phyloP scores from a whole-genome alignment of 2,888 invertebrate species.

The Mesopsocus fuscifrons region DNA sequence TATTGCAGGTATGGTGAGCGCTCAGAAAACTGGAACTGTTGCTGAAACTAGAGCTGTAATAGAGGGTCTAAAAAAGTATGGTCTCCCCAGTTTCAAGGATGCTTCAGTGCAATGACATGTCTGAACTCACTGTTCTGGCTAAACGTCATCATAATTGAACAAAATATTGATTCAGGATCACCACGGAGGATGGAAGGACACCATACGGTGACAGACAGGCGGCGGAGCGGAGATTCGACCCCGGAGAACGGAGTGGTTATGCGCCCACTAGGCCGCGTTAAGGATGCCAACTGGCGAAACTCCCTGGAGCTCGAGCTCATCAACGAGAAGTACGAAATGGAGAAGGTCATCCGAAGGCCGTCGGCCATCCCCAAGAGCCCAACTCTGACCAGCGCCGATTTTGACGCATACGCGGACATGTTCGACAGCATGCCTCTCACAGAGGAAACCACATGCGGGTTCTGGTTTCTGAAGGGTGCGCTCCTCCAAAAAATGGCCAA shows the following conservation, averaged over 20 bases:
- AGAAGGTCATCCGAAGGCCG: conserved; percentile 4
- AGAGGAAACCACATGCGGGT: conserved; percentile 43
- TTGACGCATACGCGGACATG: conserved; percentile 24
- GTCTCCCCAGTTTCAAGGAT: no score
- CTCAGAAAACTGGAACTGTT: no score
- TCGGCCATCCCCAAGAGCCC: conserved; percentile 2
- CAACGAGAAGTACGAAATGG: conserved; percentile 8
- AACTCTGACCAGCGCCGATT: conserved; percentile 8
- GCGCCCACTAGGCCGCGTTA: not conserved
- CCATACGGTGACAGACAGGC: no score
- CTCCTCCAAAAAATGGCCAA: conserved; percentile 38
- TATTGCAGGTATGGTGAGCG: no score
- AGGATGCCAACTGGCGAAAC: not conserved
- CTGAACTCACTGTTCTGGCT: no score
- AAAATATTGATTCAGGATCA: no score
- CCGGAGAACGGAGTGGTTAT: not conserved
- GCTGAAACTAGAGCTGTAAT: no score
- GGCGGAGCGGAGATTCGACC: no score
- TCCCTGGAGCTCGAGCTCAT: conserved; percentile 3
- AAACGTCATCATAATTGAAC: no score
- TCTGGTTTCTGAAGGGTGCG: conserved; percentile 36
- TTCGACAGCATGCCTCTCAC: conserved; percentile 31
- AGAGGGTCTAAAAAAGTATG: no score
- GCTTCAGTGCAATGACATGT: no score
- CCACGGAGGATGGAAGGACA: no score